Percentiles rank a stretch among this genome's conserved stretches.
Evolutionary conservation across 1,140 invertebrate species (phyloP).

Genomic region (Colletes gigas): DNA sequence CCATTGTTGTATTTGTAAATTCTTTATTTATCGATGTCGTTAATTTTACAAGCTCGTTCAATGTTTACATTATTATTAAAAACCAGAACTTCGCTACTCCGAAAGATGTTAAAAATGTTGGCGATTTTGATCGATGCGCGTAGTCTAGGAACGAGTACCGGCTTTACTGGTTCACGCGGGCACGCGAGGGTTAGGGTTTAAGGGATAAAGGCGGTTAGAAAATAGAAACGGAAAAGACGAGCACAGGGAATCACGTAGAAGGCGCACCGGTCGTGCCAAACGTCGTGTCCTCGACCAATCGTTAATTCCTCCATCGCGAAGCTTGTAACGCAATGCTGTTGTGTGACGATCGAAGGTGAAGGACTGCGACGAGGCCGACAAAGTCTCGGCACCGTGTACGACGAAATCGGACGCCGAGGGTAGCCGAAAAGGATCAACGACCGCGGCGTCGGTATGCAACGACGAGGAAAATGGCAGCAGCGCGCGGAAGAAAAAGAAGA

Average conservation of each 20-base stretch:
- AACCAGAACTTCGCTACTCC: too few relatives aligned
- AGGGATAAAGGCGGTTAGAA: neutral
- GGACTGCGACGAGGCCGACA: conserved; percentile 61
- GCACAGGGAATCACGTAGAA: conserved; percentile 29
- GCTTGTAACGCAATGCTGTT: conserved; percentile 44
- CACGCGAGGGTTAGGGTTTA: too few relatives aligned
- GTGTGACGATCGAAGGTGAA: conserved; percentile 59
- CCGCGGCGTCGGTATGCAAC: conserved; percentile 33
- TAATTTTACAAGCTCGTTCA: too few relatives aligned
- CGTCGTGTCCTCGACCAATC: conserved; percentile 61
- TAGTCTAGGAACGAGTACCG: too few relatives aligned
- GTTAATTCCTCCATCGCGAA: conserved; percentile 34
- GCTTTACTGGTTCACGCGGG: too few relatives aligned
- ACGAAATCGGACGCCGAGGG: conserved; percentile 45
- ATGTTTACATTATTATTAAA: too few relatives aligned
- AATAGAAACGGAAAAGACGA: neutral
- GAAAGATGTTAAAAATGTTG: too few relatives aligned
- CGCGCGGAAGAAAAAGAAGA: conserved; percentile 68
- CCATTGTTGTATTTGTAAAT: too few relatives aligned
- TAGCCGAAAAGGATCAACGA: conserved; percentile 58
- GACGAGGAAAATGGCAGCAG: conserved; percentile 36
- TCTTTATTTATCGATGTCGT: too few relatives aligned
- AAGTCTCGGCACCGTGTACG: conserved; percentile 24
- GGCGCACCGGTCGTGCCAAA: conserved; percentile 46
- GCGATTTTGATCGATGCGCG: too few relatives aligned